Conservation (phyloP, 2,113 vertebrate genomes). For the Syngnathus typhle region DNA sequence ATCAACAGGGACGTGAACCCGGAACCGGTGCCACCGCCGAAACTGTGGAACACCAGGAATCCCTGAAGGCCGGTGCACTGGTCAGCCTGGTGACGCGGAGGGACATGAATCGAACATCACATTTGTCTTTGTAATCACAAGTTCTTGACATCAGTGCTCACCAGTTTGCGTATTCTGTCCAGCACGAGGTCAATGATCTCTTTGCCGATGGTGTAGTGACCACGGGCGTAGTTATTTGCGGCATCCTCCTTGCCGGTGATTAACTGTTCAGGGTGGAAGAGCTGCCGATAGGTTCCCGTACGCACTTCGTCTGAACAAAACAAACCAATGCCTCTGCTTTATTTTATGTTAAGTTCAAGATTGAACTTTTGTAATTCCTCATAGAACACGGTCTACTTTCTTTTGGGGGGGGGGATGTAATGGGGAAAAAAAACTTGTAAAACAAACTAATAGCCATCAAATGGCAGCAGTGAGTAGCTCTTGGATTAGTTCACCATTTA, state of each 20-base stretch:
- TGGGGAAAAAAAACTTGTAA: no score
- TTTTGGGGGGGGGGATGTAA: no score
- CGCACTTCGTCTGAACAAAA: background rate
- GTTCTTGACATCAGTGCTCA: background rate
- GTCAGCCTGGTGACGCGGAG: conserved; percentile 35
- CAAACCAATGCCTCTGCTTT: background rate
- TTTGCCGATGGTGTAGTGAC: conserved; percentile 10
- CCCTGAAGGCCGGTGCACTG: conserved; percentile 54
- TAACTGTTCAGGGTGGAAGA: conserved; percentile 8
- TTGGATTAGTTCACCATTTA: no score
- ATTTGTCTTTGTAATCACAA: background rate
- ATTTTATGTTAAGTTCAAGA: background rate
- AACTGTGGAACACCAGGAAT: conserved; percentile 39
- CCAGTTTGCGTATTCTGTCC: conserved; percentile 9
- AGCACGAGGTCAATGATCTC: conserved; percentile 9
- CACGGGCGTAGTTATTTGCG: conserved; percentile 5
- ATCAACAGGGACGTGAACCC: conserved; percentile 83
- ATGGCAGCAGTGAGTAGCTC: no score
- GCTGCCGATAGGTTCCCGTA: conserved; percentile 1
- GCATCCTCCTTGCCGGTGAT: conserved; percentile 9
- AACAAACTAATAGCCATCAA: no score
- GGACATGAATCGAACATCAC: background rate
- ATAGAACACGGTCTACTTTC: no score
- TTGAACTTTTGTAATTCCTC: no score
- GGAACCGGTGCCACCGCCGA: conserved; percentile 56